These are phyloP conservation scores for Chloroclysta siterata DNA, from an alignment of 2,888 invertebrate genomes.

Conservation along the genomic window DNA sequence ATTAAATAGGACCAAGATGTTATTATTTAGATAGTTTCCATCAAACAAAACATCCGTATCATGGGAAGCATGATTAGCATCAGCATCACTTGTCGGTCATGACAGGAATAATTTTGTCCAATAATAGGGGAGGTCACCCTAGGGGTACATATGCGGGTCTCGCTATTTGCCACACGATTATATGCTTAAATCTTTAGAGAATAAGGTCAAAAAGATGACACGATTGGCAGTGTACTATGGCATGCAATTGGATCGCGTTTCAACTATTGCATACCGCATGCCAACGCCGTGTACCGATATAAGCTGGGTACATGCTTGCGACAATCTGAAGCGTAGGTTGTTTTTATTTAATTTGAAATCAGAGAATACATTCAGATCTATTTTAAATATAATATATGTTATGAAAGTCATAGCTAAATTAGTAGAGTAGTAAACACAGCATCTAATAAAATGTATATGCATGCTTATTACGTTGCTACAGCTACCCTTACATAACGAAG, in stretches of 20 bases:
- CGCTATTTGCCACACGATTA: conserved; percentile 2
- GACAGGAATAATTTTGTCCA: conserved; percentile 71
- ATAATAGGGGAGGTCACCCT: conserved; percentile 70
- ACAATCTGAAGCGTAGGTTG: conserved; percentile 32
- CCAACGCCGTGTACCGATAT: conserved; percentile 59
- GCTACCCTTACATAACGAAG: too few relatives aligned
- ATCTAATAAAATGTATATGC: too few relatives aligned
- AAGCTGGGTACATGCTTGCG: conserved; percentile 43
- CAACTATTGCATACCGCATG: conserved; percentile 62
- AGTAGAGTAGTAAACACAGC: too few relatives aligned
- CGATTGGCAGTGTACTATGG: conserved; percentile 59
- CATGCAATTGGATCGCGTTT: conserved; percentile 65
- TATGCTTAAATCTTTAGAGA: conserved; percentile 17
- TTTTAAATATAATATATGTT: too few relatives aligned
- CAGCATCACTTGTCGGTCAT: conserved; percentile 62
- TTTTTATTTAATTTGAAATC: not conserved
- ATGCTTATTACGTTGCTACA: too few relatives aligned
- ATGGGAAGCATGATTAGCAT: conserved; percentile 67
- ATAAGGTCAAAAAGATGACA: conserved; percentile 19
- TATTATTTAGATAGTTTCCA: conserved; percentile 12
- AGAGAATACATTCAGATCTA: not conserved
- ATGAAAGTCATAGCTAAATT: too few relatives aligned
- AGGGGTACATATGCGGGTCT: conserved; percentile 64
- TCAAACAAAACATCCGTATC: conserved; percentile 33
- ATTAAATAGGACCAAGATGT: not conserved